Conservation (phyloP, 53 echinoderm and acorn worm species). For the Antedon mediterranea region DNA sequence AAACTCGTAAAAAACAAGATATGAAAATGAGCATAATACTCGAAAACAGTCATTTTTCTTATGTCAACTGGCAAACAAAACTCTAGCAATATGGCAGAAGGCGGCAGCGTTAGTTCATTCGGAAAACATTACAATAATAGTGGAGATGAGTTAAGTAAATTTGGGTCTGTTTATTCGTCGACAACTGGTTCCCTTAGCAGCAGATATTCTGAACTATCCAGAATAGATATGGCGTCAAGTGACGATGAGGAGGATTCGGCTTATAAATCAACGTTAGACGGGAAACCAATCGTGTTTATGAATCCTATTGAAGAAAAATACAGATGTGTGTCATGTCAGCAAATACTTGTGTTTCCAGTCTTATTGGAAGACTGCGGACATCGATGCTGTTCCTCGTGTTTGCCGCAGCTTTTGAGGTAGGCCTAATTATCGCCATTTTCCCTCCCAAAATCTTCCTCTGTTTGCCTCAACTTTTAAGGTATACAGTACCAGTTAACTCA, state of each 20-base stretch:
- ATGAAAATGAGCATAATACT: too few relatives aligned
- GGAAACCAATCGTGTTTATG: slow-evolving; percentile 20
- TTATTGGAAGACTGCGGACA: slow-evolving; percentile 91
- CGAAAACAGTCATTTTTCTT: too few relatives aligned
- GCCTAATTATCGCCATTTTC: background rate
- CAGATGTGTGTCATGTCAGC: slow-evolving; percentile 60
- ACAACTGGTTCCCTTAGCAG: background rate
- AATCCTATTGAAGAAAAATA: slow-evolving; percentile 52
- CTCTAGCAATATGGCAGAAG: too few relatives aligned
- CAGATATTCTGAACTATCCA: background rate
- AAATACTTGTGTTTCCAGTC: slow-evolving; percentile 72
- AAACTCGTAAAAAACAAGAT: background rate
- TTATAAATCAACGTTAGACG: background rate
- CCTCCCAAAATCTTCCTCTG: too few relatives aligned
- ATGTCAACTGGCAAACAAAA: too few relatives aligned
- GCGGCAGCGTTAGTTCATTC: too few relatives aligned
- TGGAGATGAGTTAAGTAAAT: background rate
- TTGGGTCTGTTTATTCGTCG: background rate
- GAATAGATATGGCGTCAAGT: background rate
- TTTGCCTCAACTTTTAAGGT: too few relatives aligned
- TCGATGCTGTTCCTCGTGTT: slow-evolving; percentile 70
- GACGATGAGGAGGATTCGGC: background rate
- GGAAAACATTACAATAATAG: too few relatives aligned
- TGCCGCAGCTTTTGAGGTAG: slow-evolving; percentile 72
- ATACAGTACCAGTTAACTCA: too few relatives aligned